Evolutionary conservation across 2,113 vertebrate species (phyloP).

Genomic region (Todiramphus chloris): DNA sequence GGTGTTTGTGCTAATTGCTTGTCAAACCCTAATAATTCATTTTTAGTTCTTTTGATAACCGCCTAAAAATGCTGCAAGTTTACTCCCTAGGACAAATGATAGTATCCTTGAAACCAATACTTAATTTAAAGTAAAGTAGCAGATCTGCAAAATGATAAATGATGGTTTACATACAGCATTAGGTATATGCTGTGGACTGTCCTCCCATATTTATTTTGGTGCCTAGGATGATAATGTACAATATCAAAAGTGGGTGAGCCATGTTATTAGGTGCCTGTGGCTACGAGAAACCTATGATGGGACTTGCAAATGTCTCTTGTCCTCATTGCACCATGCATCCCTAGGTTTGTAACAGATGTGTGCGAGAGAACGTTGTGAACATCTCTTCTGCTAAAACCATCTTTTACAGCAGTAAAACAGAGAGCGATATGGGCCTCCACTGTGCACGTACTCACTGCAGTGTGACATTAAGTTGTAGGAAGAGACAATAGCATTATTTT

Average conservation of each 20-base stretch:
- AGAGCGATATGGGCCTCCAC: not conserved
- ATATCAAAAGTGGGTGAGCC: not conserved
- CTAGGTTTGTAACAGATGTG: not conserved
- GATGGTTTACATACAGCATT: not conserved
- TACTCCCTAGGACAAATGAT: not conserved
- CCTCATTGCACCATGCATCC: not conserved
- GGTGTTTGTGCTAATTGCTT: constrained; percentile 11
- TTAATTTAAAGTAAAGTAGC: not conserved
- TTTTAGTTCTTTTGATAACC: not conserved
- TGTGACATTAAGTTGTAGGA: not conserved
- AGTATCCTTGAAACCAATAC: not conserved
- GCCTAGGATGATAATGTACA: not conserved
- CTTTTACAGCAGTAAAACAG: not conserved
- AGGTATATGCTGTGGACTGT: not conserved
- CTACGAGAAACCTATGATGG: not conserved
- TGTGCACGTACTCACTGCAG: not conserved
- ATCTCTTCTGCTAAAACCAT: not conserved
- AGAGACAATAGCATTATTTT: not conserved
- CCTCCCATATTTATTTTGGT: not conserved
- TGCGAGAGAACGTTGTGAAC: not conserved
- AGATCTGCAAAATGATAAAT: not conserved
- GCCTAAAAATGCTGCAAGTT: not conserved
- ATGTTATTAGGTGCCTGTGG: not conserved
- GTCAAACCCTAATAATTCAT: not conserved
- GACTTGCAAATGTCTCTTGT: not conserved